phyloP scores from a whole-genome alignment of 2,113 vertebrate species.

The Podarcis raffonei region DNA sequence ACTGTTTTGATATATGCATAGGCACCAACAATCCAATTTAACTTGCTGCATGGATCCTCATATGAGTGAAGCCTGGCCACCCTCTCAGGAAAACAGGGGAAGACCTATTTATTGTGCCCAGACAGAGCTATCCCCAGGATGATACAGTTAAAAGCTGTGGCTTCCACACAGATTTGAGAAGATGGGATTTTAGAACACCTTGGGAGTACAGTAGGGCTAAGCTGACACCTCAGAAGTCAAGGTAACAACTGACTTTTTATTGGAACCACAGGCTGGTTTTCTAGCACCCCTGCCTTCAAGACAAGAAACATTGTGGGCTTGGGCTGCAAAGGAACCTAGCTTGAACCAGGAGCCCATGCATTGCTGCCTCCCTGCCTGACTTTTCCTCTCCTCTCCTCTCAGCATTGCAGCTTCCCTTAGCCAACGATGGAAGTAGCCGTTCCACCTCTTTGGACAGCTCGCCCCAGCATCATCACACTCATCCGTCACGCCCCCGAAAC shows the following conservation, averaged over 20 bases:
- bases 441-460: conserved; percentile 88
- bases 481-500: conserved; percentile 83
- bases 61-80: neutral
- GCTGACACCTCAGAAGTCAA: neutral
- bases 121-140: no score
- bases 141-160: neutral
- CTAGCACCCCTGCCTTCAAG: neutral
- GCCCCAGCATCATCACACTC: conserved; percentile 87
- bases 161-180: neutral
- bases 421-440: conserved; percentile 88
- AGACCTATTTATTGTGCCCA: neutral
- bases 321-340: neutral
- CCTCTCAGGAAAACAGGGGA: neutral
- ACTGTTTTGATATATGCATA: neutral
- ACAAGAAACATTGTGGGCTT: neutral
- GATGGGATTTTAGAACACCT: neutral
- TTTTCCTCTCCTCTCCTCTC: conserved; percentile 11
- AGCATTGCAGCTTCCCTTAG: conserved; percentile 90
- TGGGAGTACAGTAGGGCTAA: neutral
- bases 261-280: neutral
- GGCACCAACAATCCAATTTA: neutral
- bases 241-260: neutral
- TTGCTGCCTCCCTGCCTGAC: neutral
- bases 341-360: neutral
- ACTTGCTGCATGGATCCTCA: no score